Conservation (phyloP, 1,140 invertebrate species). For the Pseudomyrmex concolor region DNA sequence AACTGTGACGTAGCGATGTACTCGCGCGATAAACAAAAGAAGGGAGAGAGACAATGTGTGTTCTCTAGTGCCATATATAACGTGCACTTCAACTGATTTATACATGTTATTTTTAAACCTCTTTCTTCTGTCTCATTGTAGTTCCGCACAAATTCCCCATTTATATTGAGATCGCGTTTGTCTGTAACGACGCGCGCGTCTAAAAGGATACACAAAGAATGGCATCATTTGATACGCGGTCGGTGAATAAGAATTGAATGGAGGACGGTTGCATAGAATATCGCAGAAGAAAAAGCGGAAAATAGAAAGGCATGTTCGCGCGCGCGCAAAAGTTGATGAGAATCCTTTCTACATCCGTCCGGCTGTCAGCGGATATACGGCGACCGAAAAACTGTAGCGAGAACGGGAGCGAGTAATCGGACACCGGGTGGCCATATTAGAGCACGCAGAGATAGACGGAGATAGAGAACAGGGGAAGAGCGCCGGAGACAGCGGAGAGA, state of each 20-base stretch:
- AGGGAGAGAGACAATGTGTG: background rate
- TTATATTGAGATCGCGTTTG: slow-evolving; percentile 52
- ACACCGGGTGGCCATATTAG: slow-evolving; percentile 84
- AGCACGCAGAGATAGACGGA: slow-evolving; percentile 76
- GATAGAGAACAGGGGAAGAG: slow-evolving; percentile 40
- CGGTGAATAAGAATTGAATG: slow-evolving; percentile 19
- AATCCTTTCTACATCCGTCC: slow-evolving; percentile 44
- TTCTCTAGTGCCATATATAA: background rate
- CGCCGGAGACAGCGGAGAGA: slow-evolving; percentile 34
- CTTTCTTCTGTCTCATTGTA: background rate
- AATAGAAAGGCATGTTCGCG: slow-evolving; percentile 39
- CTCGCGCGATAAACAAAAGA: background rate
- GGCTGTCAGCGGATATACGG: slow-evolving; percentile 23
- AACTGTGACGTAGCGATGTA: background rate
- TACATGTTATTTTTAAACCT: slow-evolving; percentile 52
- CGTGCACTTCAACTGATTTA: background rate
- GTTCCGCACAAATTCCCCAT: slow-evolving; percentile 54
- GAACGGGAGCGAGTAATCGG: slow-evolving; percentile 81
- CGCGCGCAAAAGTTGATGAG: slow-evolving; percentile 50
- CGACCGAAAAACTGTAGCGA: slow-evolving; percentile 66
- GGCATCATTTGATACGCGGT: background rate
- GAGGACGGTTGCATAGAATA: background rate
- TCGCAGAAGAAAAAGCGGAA: slow-evolving; percentile 41
- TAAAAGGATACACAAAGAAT: slow-evolving; percentile 22
- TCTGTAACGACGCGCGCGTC: slow-evolving; percentile 18